Evolutionary conservation across 2,888 invertebrate species (phyloP), one percentile per base, ranked within the genome.

Genomic region (Marasmarcha lunaedactyla): DNA sequence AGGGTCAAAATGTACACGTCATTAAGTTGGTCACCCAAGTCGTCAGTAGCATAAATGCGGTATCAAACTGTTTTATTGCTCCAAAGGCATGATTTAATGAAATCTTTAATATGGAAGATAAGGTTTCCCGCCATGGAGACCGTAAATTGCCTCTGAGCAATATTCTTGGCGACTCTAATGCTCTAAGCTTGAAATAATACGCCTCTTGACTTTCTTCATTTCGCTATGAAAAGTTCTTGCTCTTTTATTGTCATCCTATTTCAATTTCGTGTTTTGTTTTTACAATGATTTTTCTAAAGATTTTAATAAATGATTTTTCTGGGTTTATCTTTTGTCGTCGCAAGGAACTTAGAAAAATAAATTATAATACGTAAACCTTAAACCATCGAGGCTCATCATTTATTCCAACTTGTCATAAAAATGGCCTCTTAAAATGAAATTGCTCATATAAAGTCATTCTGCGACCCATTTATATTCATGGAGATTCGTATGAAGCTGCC

Each of bases 21-120:
- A 74, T 78, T 78, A 79, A 70, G 54, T 63, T 59, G 71, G 74
- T 70, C 74, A 74, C 71, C 69, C 70, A 70, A 70, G 57, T 65
- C 63, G 57, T 52, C 46, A 50, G 54, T 59, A 57, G 56, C 65
- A 64, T 72, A 67, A 76, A 66, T 65, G 67, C 67, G 74, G 70
- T 74, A 76, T 79, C 79, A 81, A 77, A 78, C 79, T 77, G 79
- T 81, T 83, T 83, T 81, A 81, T 78, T 79, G 70, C 76, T 55
- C 52, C 55, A 52, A 48, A 56, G 56, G 63, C 64, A 76, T 78
- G 81, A 83, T 81, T 78, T 83, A 83, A 83, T 83, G 79, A 83
- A 81, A 79, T 79, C 73, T 76, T 74, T 81, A 73, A 77, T 77
- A 77, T 74, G 59, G 63, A 50, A 77, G 81, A 79, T 78, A 78